Conservation (phyloP, 2,888 invertebrate genomes). For the Dryadula phaetusa region DNA sequence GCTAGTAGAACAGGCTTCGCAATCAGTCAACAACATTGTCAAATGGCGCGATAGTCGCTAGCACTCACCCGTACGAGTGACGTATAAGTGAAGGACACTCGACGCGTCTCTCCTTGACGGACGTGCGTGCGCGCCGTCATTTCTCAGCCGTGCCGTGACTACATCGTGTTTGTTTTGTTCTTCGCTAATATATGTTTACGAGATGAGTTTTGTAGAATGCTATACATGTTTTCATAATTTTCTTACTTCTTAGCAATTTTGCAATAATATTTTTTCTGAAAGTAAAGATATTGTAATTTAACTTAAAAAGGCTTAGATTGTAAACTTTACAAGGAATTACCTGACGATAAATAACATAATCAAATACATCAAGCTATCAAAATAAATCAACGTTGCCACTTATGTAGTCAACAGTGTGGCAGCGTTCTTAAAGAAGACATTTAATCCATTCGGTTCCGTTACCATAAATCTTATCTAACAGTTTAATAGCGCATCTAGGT, state of each 20-base stretch:
- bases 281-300: background rate
- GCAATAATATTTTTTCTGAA: background rate
- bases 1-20: constrained; percentile 25
- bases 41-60: constrained; percentile 27
- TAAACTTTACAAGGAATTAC: background rate
- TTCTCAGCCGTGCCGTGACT: constrained; percentile 40
- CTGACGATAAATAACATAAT: background rate
- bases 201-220: constrained; percentile 22
- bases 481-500: constrained; percentile 42
- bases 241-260: background rate
- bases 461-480: constrained; percentile 35
- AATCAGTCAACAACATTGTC: constrained; percentile 36
- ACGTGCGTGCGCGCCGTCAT: constrained; percentile 43
- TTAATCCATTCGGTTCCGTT: constrained; percentile 24
- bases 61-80: constrained; percentile 28
- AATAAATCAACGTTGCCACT: constrained; percentile 21
- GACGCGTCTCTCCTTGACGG: constrained; percentile 31
- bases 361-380: constrained; percentile 14
- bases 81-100: constrained; percentile 40
- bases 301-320: background rate
- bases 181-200: constrained; percentile 32
- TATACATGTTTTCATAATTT: constrained; percentile 19
- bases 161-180: constrained; percentile 31
- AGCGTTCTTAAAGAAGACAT: constrained; percentile 25
- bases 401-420: constrained; percentile 19